Evolutionary conservation across 2,888 invertebrate genomes (phyloP).

Genomic region (Conops quadrifasciatus): DNA sequence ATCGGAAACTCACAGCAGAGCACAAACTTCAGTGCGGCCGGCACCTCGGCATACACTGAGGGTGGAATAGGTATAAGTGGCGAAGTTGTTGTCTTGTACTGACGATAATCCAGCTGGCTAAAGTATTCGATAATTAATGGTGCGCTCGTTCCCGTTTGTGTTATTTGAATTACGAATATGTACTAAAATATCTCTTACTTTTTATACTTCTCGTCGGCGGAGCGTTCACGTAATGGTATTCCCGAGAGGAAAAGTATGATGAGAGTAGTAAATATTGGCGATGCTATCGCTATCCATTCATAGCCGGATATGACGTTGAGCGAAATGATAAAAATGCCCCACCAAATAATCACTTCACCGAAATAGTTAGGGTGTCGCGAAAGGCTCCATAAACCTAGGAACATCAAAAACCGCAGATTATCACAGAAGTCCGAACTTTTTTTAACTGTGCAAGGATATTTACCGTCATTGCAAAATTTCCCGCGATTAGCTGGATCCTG

Average conservation of each 20-base stretch:
- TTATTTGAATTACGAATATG: conserved; percentile 38
- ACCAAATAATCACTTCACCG: conserved; percentile 92
- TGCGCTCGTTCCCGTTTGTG: background rate
- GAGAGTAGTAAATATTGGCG: conserved; percentile 85
- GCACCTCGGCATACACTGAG: conserved; percentile 86
- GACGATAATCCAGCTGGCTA: conserved; percentile 84
- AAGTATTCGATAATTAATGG: conserved; percentile 18
- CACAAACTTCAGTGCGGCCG: conserved; percentile 81
- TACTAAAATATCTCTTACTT: conserved; percentile 69
- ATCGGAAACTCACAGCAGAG: conserved; percentile 90
- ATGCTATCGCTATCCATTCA: conserved; percentile 84
- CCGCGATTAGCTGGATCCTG: conserved; percentile 89
- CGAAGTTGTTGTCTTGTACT: conserved; percentile 88
- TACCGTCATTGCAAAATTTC: conserved; percentile 91
- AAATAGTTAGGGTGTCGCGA: conserved; percentile 95
- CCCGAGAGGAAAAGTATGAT: conserved; percentile 91
- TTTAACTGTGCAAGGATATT: conserved; percentile 48
- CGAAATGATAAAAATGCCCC: conserved; percentile 91
- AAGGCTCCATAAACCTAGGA: conserved; percentile 79
- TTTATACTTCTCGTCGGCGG: conserved; percentile 87
- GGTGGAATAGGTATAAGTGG: conserved; percentile 90
- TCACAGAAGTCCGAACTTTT: too few relatives aligned
- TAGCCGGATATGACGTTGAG: conserved; percentile 84
- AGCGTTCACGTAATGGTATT: conserved; percentile 86
- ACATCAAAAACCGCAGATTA: conserved; percentile 7